These are phyloP conservation scores for Sinopyrophorus schimmeli DNA, from an alignment of 2,888 invertebrate species.

Conservation along the genomic window DNA sequence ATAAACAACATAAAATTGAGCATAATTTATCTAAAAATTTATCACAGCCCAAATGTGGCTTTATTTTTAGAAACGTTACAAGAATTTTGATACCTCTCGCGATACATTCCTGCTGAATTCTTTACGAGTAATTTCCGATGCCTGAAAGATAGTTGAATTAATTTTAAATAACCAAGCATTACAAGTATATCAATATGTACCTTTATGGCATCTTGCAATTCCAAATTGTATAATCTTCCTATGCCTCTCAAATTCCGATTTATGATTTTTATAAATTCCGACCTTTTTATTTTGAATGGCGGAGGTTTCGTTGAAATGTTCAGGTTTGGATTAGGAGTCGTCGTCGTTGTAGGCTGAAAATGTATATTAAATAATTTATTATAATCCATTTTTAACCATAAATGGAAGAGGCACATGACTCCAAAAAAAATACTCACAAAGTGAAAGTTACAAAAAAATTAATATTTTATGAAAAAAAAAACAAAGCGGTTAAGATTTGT, in stretches of 20 bases:
- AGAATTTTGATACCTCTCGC: conserved; percentile 49
- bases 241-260: conserved; percentile 58
- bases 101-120: conserved; percentile 48
- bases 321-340: conserved; percentile 42
- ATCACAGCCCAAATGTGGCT: conserved; percentile 13
- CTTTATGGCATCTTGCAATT: conserved; percentile 57
- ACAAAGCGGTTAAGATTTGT: too few relatives aligned
- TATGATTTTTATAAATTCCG: conserved; percentile 52
- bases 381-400: too few relatives aligned
- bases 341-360: conserved; percentile 38
- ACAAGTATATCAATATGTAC: too few relatives aligned
- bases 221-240: conserved; percentile 57
- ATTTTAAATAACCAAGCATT: too few relatives aligned
- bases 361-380: too few relatives aligned
- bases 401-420: too few relatives aligned
- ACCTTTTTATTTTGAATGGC: conserved; percentile 53
- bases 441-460: too few relatives aligned
- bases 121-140: conserved; percentile 37
- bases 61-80: conserved; percentile 35
- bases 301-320: conserved; percentile 50
- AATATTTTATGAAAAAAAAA: too few relatives aligned
- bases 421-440: too few relatives aligned
- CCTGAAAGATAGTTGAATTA: conserved; percentile 42
- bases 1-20: too few relatives aligned
- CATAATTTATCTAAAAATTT: too few relatives aligned